Evolutionary conservation across 2,888 invertebrate genomes (phyloP), one percentile per base, ranked within the genome.

Genomic region (Nymphalis urticae): DNA sequence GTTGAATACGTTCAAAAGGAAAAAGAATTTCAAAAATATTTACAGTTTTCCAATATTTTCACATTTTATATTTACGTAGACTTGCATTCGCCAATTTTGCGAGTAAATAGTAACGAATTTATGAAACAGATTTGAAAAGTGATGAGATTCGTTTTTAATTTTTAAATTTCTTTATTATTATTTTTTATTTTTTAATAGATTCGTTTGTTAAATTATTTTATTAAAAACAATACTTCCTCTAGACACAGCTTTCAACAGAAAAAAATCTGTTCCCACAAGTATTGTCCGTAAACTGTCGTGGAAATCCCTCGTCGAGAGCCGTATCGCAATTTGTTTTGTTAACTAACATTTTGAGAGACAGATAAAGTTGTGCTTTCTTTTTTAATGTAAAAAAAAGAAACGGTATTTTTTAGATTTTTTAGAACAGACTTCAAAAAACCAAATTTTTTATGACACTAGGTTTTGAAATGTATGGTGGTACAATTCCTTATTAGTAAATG

Each of bases 231-330:
- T 42, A 36, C 1, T 56, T 36, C n/a, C 42, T 7, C 8, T n/a
- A 36, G 17, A 56, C 32, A 36, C 8, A 56, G 21, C 9, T 32
- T 17, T 36, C 17, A 42, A 36, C 36, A 58, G 27, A 3, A 42
- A 24, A 21, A 54, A 24, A 42, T 9, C 24, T 27, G 48, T 48
- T 58, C 58, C 48, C 48, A 9, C 27, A 48, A 63, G 53, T 36
- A 63, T 63, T 21, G 62, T 63, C 42, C 36, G 62, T 53, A 53
- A 61, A 53, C 53, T 53, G 62, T 63, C 62, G 53, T 16, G 21
- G 61, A 19, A 58, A 27, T 63, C 62, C 53, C 62, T 63, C 36
- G 62, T 50, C 62, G 62, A 17, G 50, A 42, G 53, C 19, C 24
- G 62, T 21, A 42, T 53, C 53, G 36, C 53, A 53, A 63, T 63